Evolutionary conservation across 1,140 invertebrate species (phyloP).

Genomic region (Lordiphosa stackelbergi): DNA sequence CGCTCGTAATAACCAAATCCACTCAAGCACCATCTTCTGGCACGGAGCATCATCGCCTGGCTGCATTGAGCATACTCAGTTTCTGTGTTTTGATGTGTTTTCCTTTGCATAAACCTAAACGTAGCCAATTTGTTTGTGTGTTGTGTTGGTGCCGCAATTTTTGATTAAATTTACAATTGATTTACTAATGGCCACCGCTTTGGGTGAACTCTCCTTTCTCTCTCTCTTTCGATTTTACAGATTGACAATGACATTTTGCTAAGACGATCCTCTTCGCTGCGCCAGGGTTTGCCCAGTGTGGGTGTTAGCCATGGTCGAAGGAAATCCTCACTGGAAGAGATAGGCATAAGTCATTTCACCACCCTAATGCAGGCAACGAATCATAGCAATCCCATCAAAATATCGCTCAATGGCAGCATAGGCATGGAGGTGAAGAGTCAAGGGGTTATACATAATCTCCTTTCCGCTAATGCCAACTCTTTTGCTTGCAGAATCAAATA

Average conservation of each 20-base stretch:
- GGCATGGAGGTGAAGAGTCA: constrained; percentile 84
- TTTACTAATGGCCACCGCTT: constrained; percentile 26
- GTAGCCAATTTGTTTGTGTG: constrained; percentile 49
- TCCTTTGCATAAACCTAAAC: constrained; percentile 15
- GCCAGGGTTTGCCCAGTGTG: constrained; percentile 83
- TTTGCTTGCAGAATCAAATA: constrained; percentile 51
- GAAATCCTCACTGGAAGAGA: constrained; percentile 91
- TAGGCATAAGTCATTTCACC: constrained; percentile 87
- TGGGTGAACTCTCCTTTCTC: constrained; percentile 22
- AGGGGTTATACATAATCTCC: no score
- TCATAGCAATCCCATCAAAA: constrained; percentile 86
- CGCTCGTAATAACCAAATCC: neutral
- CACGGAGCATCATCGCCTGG: constrained; percentile 7
- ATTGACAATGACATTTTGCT: constrained; percentile 88
- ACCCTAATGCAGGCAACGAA: constrained; percentile 81
- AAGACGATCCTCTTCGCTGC: constrained; percentile 88
- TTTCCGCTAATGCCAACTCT: neutral
- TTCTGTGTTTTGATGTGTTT: constrained; percentile 38
- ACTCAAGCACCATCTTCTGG: constrained; percentile 6
- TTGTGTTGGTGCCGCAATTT: constrained; percentile 2
- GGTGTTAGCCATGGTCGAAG: constrained; percentile 80
- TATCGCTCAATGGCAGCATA: constrained; percentile 90
- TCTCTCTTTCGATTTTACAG: constrained; percentile 42
- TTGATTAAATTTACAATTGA: constrained; percentile 29
- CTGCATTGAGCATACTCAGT: constrained; percentile 16